Evolutionary conservation across 1,140 invertebrate genomes (phyloP), one percentile per base, ranked within the genome.

Genomic region (Lepidurus apus): DNA sequence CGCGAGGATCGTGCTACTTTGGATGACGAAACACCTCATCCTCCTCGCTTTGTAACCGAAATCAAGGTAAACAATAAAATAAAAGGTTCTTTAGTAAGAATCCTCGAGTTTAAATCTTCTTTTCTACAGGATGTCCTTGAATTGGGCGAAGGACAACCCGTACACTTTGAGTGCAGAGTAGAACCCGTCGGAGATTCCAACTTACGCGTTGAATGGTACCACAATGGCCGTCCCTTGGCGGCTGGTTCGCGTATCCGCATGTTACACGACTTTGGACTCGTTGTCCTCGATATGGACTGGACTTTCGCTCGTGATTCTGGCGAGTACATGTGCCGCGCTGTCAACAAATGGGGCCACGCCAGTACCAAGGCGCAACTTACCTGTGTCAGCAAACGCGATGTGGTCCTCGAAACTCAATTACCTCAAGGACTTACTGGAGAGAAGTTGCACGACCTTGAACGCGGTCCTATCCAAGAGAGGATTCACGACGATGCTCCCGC

Each of bases 161-260:
- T 93, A 82, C 95, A 97, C 85, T 97, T 97, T 82, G 95, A 97
- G 82, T 95, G 94, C 83, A 89, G 93, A 65, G 93, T 97, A 0
- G 94, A 96, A 83, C 95, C 95, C 8, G 90, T 92, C 1, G 91
- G 91, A 77, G 95, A 97, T 86, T 88, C 93, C 9, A 90, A 91
- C 1, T 94, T 96, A 92, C 88, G 92, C 53, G 95, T 97, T 81
- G 95, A 97, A 84, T 98, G 96, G 95, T 96, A 93, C 89, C 91
- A 93, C 81, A 96, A 97, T 85, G 95, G 95, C 21, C 89, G 91
- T 81, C 93, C 94, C 43, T 92, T 97, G 82, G 92, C 91, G 0
- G 95, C 93, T 42, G 93, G 94, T 17, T 95, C 93, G 13, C 87
- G 96, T 80, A 93, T 97, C 5, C 94, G 95, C 83, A 93, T 93